Conservation (phyloP, 2,113 vertebrate genomes). For the Pituophis catenifer region DNA sequence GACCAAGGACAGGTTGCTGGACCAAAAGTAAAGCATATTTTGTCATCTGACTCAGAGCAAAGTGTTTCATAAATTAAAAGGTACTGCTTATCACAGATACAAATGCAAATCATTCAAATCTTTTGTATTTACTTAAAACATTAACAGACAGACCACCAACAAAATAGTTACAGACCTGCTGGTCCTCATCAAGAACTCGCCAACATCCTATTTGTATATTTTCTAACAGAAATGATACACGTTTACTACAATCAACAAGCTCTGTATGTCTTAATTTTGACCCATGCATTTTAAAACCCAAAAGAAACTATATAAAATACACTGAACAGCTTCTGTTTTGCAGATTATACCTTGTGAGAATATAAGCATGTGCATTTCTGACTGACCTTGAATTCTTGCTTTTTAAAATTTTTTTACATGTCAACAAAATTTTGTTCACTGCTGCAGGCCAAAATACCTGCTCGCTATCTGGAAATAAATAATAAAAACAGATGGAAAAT, state of each 20-base stretch:
- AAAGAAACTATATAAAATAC: conserved; percentile 30
- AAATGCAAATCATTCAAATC: conserved; percentile 16
- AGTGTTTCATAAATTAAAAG: neutral
- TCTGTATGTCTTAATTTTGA: conserved; percentile 50
- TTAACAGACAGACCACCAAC: neutral
- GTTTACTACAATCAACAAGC: conserved; percentile 20
- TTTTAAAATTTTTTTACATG: conserved; percentile 36
- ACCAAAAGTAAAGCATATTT: neutral
- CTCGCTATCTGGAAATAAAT: conserved; percentile 1
- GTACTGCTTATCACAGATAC: neutral
- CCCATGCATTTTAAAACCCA: conserved; percentile 19
- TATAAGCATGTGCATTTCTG: conserved; percentile 35
- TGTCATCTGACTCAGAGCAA: neutral
- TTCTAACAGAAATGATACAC: accelerated
- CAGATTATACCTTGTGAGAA: conserved; percentile 21
- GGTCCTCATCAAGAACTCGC: neutral
- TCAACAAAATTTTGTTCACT: conserved; percentile 43
- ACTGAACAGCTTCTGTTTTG: neutral
- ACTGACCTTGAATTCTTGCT: conserved; percentile 43
- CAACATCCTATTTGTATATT: accelerated
- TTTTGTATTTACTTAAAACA: conserved; percentile 43
- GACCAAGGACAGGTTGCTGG: neutral
- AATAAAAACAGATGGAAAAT: conserved; percentile 23
- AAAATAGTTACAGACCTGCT: neutral
- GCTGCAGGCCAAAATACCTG: conserved; percentile 11